Evolutionary conservation across 2,888 invertebrate genomes (phyloP).

Genomic region (Hypselothyrea guttata): DNA sequence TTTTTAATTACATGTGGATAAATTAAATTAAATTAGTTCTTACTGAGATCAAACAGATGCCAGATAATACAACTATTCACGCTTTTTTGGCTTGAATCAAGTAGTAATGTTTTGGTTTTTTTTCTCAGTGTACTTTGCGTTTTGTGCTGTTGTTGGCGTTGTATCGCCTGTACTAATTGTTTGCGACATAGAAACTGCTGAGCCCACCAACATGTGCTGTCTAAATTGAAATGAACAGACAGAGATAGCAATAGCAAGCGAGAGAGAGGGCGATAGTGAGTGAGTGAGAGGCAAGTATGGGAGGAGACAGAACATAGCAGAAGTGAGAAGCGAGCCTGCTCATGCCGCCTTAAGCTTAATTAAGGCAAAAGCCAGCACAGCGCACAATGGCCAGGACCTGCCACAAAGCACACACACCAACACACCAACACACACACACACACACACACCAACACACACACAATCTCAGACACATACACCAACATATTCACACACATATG

Average conservation of each 20-base stretch:
- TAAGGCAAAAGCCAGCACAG: slow-evolving; percentile 43
- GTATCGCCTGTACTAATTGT: slow-evolving; percentile 62
- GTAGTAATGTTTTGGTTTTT: too few species aligned
- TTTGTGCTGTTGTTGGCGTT: slow-evolving; percentile 43
- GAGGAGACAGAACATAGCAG: neutral
- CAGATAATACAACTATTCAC: too few species aligned
- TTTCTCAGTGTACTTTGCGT: too few species aligned
- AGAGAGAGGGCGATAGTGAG: neutral
- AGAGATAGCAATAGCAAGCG: neutral
- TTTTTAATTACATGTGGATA: too few species aligned
- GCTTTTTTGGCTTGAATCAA: too few species aligned
- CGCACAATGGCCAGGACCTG: slow-evolving; percentile 60
- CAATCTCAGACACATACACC: slow-evolving; percentile 2
- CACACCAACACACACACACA: slow-evolving; percentile 7
- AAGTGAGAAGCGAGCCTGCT: slow-evolving; percentile 4
- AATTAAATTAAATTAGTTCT: too few species aligned
- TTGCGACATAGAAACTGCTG: slow-evolving; percentile 37
- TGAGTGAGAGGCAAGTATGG: neutral
- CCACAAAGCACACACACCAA: slow-evolving; percentile 23
- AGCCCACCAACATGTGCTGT: slow-evolving; percentile 25
- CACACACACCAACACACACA: slow-evolving; percentile 10
- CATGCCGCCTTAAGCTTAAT: slow-evolving; percentile 50
- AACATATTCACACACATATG: slow-evolving; percentile 44
- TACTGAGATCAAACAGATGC: too few species aligned
- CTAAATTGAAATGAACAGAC: neutral